phyloP scores from a whole-genome alignment of 2,797 vertebrate genomes.

The Paedocypris micromegethes region DNA sequence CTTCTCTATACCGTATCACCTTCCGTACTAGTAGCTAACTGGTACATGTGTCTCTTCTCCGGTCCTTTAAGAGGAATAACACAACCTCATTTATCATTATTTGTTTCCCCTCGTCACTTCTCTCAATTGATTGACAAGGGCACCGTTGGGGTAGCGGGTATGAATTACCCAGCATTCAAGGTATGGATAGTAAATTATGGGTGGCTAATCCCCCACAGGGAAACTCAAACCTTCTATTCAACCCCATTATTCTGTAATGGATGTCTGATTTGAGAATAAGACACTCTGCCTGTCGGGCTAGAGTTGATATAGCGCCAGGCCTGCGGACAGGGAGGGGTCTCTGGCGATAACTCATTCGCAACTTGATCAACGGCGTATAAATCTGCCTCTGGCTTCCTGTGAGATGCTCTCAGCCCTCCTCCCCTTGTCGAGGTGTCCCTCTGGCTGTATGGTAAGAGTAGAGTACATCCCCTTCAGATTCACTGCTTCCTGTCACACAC shows the following conservation, averaged over 20 bases:
- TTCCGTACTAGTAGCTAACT: too few relatives aligned
- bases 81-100: conserved; percentile 47
- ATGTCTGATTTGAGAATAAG: conserved; percentile 93
- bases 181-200: conserved; percentile 95
- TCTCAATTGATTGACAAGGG: conserved; percentile 66
- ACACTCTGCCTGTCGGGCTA: conserved; percentile 81
- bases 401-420: conserved; percentile 43
- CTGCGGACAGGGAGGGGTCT: conserved; percentile 75
- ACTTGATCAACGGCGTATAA: conserved; percentile 75
- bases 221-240: conserved; percentile 94
- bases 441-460: conserved; percentile 60
- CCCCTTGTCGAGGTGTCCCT: conserved; percentile 54
- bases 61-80: conserved; percentile 35
- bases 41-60: too few relatives aligned
- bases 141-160: conserved; percentile 60
- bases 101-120: conserved; percentile 51
- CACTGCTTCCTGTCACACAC: conserved; percentile 33
- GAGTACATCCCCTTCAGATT: conserved; percentile 41
- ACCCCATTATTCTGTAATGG: conserved; percentile 98
- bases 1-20: too few relatives aligned
- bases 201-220: conserved; percentile 94
- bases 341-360: conserved; percentile 84
- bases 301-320: conserved; percentile 84
- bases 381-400: conserved; percentile 59
- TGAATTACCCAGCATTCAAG: conserved; percentile 56